Conservation (phyloP, 2,113 vertebrate species). For the Cynopterus brachyotis region DNA sequence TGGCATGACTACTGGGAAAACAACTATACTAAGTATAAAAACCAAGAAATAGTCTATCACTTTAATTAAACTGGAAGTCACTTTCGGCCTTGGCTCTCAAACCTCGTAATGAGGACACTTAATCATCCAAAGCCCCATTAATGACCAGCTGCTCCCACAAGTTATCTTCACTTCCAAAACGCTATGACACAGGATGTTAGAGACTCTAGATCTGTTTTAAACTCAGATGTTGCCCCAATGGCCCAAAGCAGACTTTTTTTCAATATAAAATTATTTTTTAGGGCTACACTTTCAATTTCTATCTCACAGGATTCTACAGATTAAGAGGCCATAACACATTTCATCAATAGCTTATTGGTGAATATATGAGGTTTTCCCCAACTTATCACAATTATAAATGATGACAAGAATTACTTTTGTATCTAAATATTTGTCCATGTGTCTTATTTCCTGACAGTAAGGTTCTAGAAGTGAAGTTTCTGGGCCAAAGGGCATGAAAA, state of each 20-base stretch:
- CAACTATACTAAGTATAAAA: neutral
- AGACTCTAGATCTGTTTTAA: neutral
- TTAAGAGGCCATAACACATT: neutral
- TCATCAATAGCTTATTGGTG: neutral
- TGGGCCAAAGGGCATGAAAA: neutral
- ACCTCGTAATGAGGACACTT: neutral
- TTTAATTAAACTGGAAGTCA: neutral
- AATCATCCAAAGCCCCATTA: neutral
- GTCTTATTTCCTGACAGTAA: constrained; percentile 5
- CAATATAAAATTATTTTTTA: neutral
- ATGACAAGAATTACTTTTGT: neutral
- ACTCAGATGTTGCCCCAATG: neutral
- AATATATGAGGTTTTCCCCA: neutral
- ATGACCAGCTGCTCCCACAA: neutral
- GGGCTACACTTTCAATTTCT: neutral
- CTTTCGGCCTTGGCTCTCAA: neutral
- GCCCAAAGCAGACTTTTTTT: neutral
- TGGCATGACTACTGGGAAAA: neutral
- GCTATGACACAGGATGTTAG: neutral
- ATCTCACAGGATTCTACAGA: neutral
- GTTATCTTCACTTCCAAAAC: neutral
- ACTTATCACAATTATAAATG: neutral
- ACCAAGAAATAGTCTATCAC: neutral
- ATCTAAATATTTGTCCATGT: neutral
- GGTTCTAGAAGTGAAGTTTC: neutral